Base-by-base conservation (phyloP, 2,888 invertebrate species). In the Sinodicranocentrus sp. region DNA sequence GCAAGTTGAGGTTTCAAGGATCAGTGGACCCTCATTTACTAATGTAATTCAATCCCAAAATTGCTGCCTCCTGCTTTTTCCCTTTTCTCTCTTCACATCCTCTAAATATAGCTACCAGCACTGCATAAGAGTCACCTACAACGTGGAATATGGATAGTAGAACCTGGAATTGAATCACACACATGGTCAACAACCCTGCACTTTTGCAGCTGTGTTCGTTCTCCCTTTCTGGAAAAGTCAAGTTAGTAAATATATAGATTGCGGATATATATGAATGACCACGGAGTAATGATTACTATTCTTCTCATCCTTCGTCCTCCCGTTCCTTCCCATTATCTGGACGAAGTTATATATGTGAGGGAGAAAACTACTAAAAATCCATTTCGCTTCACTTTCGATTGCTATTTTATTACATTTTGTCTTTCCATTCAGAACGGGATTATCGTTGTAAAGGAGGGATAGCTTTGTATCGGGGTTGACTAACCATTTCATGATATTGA, bases 1-100 rank as follows among this genome's bases (percentile, higher is more conserved):
- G 80, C 80, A 80, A 80, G 80, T 73, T 80, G 73, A 80, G 80
- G 80, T 80, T 80, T 80, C 73, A 80, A 67, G 80, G 80, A 80
- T 80, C 80, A 80, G 57, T 67, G 80, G 80, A 73, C 80, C 80
- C 80, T 80, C 80, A 80, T 80, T 80, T 73, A 65, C 80, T 80
- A 80, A 80, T 80, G 80, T 80, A 80, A 80, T 80, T 80, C 80
- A 48, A 80, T 80, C 80, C 65, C 39, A 26, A 73, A 73, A 73
- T 80, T 80, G 73, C 73, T 72, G 59, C 54, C 59, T 43, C 48
- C 65, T 59, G 75, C 65, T 57, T 21, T 25, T 57, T 54, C 70
- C 19, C 19, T 19, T n/a, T n/a, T n/a, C 15, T 43, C 59, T 73
- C 13, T 33, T 17, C 28, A 26, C 57, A 1, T 57, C 28, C 52